These are phyloP conservation scores for Dipodomys stephensi DNA, from an alignment of 2,113 vertebrate genomes.

Conservation along the genomic window DNA sequence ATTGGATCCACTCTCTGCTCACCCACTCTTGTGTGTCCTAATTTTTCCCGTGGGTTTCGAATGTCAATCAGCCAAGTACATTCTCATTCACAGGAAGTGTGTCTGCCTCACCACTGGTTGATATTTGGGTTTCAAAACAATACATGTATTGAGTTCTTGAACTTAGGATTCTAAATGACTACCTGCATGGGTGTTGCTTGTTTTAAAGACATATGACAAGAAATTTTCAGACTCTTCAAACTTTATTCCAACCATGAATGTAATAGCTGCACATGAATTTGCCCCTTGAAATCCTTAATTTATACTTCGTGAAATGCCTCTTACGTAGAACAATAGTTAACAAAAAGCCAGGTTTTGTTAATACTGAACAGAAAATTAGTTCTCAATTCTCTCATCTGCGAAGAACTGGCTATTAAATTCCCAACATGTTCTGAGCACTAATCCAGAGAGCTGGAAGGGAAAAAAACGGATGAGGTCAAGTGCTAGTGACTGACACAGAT, in stretches of 20 bases:
- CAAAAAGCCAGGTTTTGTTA: background rate
- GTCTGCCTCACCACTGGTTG: background rate
- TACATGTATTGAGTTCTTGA: background rate
- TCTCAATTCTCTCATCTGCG: background rate
- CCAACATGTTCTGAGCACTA: background rate
- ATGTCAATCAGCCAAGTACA: conserved; percentile 27
- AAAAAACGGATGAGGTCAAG: background rate
- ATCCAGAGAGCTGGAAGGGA: background rate
- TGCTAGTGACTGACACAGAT: no score
- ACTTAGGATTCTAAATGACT: background rate
- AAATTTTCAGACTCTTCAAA: background rate
- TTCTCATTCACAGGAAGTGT: conserved; percentile 45
- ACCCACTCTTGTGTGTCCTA: background rate
- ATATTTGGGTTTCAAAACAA: background rate
- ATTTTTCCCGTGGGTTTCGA: conserved; percentile 27
- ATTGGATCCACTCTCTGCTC: background rate
- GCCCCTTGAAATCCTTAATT: background rate
- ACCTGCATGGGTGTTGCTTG: background rate
- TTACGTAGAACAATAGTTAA: background rate
- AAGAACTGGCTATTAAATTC: background rate
- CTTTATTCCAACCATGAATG: background rate
- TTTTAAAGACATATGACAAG: background rate
- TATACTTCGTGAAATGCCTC: background rate
- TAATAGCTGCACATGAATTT: background rate
- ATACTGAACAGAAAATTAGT: background rate